Evolutionary conservation across 2,888 invertebrate genomes (phyloP).

Genomic region (Sarcophaga carnaria): DNA sequence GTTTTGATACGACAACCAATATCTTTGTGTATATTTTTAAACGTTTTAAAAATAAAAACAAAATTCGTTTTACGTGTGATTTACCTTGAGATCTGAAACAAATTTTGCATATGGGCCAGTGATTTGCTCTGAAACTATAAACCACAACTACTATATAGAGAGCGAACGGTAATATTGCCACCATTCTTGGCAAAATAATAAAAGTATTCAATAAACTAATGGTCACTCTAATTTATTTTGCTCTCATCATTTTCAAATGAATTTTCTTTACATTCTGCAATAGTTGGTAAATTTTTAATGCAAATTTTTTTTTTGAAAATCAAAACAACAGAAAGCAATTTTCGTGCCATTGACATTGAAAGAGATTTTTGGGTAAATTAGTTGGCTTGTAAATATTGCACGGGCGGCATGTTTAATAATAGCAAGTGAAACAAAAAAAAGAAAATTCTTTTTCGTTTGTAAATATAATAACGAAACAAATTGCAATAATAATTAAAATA

Average conservation of each 20-base stretch:
- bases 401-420: conserved; percentile 62
- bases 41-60: too few relatives aligned
- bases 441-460: conserved; percentile 35
- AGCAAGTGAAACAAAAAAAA: conserved; percentile 6
- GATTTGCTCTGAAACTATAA: too few relatives aligned
- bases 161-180: too few relatives aligned
- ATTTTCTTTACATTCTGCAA: background rate
- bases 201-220: background rate
- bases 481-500: conserved; percentile 16
- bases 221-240: conserved; percentile 34
- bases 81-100: too few relatives aligned
- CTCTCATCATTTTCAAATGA: conserved; percentile 10
- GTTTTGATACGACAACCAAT: too few relatives aligned
- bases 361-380: conserved; percentile 65
- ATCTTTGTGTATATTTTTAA: too few relatives aligned
- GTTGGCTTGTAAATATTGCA: conserved; percentile 66
- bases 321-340: conserved; percentile 13
- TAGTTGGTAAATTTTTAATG: background rate
- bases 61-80: too few relatives aligned
- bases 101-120: too few relatives aligned
- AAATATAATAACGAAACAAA: conserved; percentile 38
- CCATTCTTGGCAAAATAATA: too few relatives aligned
- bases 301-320: conserved; percentile 11
- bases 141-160: too few relatives aligned
- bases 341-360: conserved; percentile 72